Conservation (phyloP, 2,797 vertebrate species). For the Rhabdomys pumilio region DNA sequence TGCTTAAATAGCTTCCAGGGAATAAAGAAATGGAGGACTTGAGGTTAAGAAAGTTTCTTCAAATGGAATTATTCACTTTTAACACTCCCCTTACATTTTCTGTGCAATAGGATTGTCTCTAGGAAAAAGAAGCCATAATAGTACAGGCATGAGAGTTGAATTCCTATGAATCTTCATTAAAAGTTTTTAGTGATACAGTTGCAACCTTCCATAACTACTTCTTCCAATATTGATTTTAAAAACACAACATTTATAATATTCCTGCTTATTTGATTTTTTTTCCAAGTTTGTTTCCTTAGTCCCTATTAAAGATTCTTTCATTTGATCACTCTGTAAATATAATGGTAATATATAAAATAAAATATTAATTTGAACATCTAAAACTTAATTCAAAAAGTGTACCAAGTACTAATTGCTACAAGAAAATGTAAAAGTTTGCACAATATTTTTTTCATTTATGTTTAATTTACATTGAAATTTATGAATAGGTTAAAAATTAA, state of each 20-base stretch:
- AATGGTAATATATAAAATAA: neutral
- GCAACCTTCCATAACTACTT: fast-evolving
- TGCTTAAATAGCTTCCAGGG: neutral
- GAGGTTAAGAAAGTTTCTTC: neutral
- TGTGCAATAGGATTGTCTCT: neutral
- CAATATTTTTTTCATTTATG: neutral
- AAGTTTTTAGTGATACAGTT: neutral
- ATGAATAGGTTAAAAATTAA: neutral
- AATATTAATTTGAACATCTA: neutral
- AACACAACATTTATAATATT: neutral
- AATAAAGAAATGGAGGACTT: neutral
- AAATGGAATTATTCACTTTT: neutral
- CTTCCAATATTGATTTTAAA: neutral
- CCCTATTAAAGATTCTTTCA: neutral
- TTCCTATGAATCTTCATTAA: neutral
- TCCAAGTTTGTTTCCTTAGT: neutral
- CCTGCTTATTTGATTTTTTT: neutral
- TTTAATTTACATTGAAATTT: constrained; percentile 1
- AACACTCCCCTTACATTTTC: neutral
- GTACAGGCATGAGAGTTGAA: neutral
- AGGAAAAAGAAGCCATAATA: neutral
- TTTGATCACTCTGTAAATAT: constrained; percentile 3
- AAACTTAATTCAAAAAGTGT: neutral
- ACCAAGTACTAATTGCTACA: neutral
- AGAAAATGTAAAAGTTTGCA: neutral